Evolutionary conservation across 2,888 invertebrate species (phyloP).

Genomic region (Agriotes lineatus): DNA sequence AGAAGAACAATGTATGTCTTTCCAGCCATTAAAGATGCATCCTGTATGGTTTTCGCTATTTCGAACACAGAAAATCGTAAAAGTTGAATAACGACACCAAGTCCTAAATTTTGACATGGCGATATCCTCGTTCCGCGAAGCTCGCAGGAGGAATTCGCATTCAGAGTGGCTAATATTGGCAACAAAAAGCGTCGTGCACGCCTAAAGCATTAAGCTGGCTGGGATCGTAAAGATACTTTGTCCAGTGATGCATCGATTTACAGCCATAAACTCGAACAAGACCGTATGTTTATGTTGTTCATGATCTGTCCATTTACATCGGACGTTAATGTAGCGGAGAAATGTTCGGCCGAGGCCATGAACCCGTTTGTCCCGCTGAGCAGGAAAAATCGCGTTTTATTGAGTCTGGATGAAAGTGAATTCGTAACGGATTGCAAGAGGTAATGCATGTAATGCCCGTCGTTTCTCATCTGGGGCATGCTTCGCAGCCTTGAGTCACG

Average conservation of each 20-base stretch:
- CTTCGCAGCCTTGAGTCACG: not conserved
- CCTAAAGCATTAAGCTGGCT: conserved; percentile 20
- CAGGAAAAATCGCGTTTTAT: conserved; percentile 10
- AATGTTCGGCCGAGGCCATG: conserved; percentile 34
- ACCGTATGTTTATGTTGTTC: conserved; percentile 31
- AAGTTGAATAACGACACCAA: too few relatives aligned
- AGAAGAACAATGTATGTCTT: too few relatives aligned
- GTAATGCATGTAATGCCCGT: conserved; percentile 6
- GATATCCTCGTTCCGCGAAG: too few relatives aligned
- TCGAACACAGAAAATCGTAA: too few relatives aligned
- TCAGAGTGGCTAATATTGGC: not conserved
- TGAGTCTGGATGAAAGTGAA: conserved; percentile 21
- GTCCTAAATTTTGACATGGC: too few relatives aligned
- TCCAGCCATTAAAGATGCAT: too few relatives aligned
- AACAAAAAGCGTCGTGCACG: conserved; percentile 1
- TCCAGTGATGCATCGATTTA: conserved; percentile 34
- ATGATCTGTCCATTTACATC: conserved; percentile 37
- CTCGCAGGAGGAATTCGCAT: not conserved
- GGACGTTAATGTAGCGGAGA: conserved; percentile 33
- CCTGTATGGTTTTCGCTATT: too few relatives aligned
- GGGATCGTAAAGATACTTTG: conserved; percentile 35
- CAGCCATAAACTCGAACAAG: conserved; percentile 30
- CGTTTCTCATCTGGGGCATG: conserved; percentile 1
- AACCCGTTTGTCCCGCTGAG: conserved; percentile 25
- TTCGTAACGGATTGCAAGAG: conserved; percentile 11